Evolutionary conservation across 2,113 vertebrate genomes (phyloP).

Genomic region (Oxygymnocypris stewartii): DNA sequence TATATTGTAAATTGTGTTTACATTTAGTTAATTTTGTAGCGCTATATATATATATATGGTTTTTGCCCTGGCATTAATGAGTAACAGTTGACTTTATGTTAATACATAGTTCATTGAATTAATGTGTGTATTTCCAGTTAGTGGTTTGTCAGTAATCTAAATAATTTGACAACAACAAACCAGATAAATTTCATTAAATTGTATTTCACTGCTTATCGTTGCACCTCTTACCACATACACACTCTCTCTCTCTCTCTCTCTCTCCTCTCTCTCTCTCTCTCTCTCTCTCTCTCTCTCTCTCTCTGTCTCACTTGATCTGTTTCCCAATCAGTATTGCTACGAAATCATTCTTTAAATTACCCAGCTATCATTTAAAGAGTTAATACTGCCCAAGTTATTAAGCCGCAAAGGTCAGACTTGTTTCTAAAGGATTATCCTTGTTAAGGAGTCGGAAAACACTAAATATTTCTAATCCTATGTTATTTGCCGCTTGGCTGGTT

Average conservation of each 20-base stretch:
- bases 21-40: not conserved
- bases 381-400: slow-evolving; percentile 54
- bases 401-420: slow-evolving; percentile 75
- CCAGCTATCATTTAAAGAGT: slow-evolving; percentile 55
- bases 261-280: not conserved
- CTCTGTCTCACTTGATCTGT: slow-evolving; percentile 24
- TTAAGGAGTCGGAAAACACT: slow-evolving; percentile 96
- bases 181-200: not conserved
- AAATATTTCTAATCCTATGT: slow-evolving; percentile 96
- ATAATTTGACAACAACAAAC: not conserved
- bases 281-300: slow-evolving; percentile 3
- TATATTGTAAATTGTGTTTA: not conserved
- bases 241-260: not conserved
- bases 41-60: not conserved
- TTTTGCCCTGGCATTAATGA: not conserved
- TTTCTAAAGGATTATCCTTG: slow-evolving; percentile 85
- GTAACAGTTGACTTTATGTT: not conserved
- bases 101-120: slow-evolving; percentile 4
- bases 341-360: slow-evolving; percentile 52
- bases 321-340: slow-evolving; percentile 45
- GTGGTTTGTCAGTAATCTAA: not conserved
- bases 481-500: slow-evolving; percentile 98
- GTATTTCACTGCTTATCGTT: slow-evolving; percentile 43
- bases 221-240: slow-evolving; percentile 36
- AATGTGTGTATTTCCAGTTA: not conserved